Evolutionary conservation across 1,140 invertebrate genomes (phyloP).

Genomic region (Bombus sylvicola): DNA sequence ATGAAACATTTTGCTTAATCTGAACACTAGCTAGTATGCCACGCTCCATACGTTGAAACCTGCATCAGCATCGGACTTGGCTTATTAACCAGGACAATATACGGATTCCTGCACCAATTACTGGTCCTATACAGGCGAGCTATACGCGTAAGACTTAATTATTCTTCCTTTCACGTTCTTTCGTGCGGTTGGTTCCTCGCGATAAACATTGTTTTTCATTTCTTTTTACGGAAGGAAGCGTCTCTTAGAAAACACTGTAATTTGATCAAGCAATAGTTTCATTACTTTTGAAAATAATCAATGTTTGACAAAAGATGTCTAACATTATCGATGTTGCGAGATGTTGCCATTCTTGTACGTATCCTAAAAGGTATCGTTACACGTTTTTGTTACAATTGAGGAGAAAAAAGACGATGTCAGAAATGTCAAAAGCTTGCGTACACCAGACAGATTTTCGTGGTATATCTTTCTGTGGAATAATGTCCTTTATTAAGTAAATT

Average conservation of each 20-base stretch:
- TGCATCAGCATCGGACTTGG: too few species aligned
- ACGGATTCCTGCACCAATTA: background rate
- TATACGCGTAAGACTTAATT: background rate
- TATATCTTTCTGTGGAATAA: background rate
- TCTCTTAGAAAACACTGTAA: too few species aligned
- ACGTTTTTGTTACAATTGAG: background rate
- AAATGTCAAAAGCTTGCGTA: background rate
- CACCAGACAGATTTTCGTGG: background rate
- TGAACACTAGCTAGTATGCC: too few species aligned
- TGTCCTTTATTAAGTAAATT: background rate
- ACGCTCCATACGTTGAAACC: too few species aligned
- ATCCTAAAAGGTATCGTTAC: background rate
- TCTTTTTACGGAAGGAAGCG: too few species aligned
- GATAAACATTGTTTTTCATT: background rate
- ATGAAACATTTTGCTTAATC: background rate
- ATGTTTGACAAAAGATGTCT: background rate
- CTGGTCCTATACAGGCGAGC: too few species aligned
- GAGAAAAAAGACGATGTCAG: background rate
- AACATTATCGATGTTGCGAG: background rate
- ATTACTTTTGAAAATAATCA: background rate
- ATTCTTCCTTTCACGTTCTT: background rate
- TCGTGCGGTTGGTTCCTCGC: background rate
- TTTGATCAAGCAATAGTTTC: background rate
- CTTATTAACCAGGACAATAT: background rate
- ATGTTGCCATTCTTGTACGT: background rate